Conservation (phyloP, 2,113 vertebrate genomes). For the Rostratula benghalensis region DNA sequence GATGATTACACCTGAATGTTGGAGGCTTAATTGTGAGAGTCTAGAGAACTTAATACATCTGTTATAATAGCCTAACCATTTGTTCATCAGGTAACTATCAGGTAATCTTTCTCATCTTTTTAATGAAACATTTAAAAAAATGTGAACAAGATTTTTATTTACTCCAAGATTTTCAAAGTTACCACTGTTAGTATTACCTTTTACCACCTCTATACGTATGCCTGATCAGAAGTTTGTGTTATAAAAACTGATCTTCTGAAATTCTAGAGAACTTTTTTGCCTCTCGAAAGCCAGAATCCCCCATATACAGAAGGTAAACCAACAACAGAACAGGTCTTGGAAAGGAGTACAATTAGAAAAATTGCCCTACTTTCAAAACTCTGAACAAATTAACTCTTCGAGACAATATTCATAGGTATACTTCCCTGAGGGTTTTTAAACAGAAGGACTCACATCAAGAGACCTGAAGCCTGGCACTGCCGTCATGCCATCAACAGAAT, state of each 20-base stretch:
- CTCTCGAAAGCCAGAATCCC: background rate
- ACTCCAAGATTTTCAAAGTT: background rate
- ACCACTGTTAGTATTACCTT: background rate
- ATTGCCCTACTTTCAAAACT: background rate
- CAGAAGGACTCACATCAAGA: background rate
- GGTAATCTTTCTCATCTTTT: too few species aligned
- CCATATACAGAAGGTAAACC: background rate
- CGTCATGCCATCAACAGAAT: background rate
- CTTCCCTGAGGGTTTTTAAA: background rate
- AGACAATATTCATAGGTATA: background rate
- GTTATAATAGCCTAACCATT: background rate
- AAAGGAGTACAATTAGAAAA: background rate
- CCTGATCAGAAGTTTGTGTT: background rate
- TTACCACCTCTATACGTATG: too few species aligned
- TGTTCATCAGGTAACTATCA: background rate
- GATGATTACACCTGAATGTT: background rate
- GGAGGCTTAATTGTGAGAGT: background rate
- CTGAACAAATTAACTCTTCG: background rate
- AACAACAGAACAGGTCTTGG: background rate
- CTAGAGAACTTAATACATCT: fast-evolving
- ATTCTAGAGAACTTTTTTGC: background rate
- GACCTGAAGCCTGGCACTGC: background rate
- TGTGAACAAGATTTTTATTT: fast-evolving
- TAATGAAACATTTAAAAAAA: too few species aligned
- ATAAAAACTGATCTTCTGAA: background rate